phyloP scores from a whole-genome alignment of 2,797 vertebrate species.

The Lithobates pipiens region DNA sequence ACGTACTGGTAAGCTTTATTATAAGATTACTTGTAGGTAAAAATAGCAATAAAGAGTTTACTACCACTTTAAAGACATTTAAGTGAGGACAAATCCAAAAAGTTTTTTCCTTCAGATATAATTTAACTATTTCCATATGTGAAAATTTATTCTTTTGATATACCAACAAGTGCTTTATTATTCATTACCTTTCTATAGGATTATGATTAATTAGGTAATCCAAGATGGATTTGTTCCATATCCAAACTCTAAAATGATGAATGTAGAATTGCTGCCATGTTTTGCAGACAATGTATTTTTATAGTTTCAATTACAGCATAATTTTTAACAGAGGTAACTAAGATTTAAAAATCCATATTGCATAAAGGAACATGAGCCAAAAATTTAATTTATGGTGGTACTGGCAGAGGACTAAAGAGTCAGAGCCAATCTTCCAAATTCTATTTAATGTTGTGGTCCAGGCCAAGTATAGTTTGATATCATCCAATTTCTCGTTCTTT shows the following conservation, averaged over 20 bases:
- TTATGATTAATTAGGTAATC: conserved; percentile 28
- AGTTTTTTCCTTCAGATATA: too few relatives aligned
- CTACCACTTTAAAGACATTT: too few relatives aligned
- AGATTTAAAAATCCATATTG: conserved; percentile 52
- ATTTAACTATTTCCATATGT: too few relatives aligned
- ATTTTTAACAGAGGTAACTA: conserved; percentile 41
- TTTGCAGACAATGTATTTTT: conserved; percentile 48
- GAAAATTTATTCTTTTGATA: neutral
- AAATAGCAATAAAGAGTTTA: too few relatives aligned
- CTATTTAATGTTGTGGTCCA: conserved; percentile 21
- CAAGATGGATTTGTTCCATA: conserved; percentile 17
- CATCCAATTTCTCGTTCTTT: conserved; percentile 14
- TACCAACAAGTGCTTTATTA: conserved; percentile 16
- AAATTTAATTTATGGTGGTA: conserved; percentile 32
- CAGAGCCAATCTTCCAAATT: conserved; percentile 22
- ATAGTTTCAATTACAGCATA: conserved; percentile 46
- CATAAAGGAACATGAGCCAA: conserved; percentile 18
- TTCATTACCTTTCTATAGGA: neutral
- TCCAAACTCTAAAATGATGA: conserved; percentile 30
- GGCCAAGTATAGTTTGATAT: conserved; percentile 21
- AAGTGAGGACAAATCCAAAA: too few relatives aligned
- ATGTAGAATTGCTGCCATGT: conserved; percentile 22
- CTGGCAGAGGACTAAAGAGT: conserved; percentile 3
- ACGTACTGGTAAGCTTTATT: too few relatives aligned
- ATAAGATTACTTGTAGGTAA: too few relatives aligned